Evolutionary conservation across 1,140 invertebrate genomes (phyloP).

Genomic region (Procambarus clarkii): DNA sequence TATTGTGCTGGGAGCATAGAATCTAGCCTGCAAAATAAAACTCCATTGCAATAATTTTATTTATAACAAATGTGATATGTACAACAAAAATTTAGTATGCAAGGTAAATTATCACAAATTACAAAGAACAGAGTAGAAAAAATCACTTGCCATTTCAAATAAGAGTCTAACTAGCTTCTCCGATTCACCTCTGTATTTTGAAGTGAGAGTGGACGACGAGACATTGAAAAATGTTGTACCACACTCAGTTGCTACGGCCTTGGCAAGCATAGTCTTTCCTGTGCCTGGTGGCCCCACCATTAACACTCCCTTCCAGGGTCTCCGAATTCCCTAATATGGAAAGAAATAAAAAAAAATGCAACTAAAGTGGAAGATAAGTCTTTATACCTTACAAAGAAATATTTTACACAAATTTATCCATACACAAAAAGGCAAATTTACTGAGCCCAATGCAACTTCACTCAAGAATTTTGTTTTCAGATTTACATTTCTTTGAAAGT

Average conservation of each 20-base stretch:
- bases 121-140: background rate
- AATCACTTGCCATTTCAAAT: conserved; percentile 94
- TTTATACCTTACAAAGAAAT: too few species aligned
- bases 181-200: conserved; percentile 98
- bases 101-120: background rate
- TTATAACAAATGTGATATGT: background rate
- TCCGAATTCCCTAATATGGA: conserved; percentile 85
- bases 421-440: too few species aligned
- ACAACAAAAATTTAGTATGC: background rate
- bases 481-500: too few species aligned
- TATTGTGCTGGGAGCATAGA: conserved; percentile 99
- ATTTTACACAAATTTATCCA: too few species aligned
- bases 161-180: conserved; percentile 98
- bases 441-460: too few species aligned
- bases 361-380: too few species aligned
- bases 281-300: conserved; percentile 99
- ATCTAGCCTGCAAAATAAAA: conserved; percentile 85
- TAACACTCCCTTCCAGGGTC: conserved; percentile 95
- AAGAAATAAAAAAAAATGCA: background rate
- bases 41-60: background rate
- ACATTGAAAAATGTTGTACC: conserved; percentile 99
- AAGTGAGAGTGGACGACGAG: conserved; percentile 96
- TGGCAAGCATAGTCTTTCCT: conserved; percentile 99
- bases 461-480: too few species aligned
- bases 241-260: conserved; percentile 99